These are phyloP conservation scores for Lydus trimaculatus DNA, from an alignment of 2,888 invertebrate species.

Conservation along the genomic window DNA sequence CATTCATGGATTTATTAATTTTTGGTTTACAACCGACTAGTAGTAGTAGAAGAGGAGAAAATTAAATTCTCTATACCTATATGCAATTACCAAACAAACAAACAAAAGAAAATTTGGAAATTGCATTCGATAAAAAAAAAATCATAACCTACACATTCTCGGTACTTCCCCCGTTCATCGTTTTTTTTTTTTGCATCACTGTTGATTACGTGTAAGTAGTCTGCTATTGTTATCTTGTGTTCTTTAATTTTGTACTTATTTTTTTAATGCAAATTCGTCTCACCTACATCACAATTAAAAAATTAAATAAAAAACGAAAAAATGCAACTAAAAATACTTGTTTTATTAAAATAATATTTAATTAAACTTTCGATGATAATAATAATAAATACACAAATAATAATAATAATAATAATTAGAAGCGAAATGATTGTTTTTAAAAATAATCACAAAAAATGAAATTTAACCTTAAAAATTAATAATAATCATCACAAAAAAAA, in stretches of 20 bases:
- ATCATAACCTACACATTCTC: too few species aligned
- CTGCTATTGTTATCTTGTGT: too few species aligned
- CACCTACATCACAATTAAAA: constrained; percentile 44
- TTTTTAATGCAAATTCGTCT: constrained; percentile 27
- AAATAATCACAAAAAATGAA: constrained; percentile 35
- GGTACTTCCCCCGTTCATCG: too few species aligned
- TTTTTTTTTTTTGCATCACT: too few species aligned
- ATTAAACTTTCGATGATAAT: constrained; percentile 21
- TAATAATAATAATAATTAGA: not conserved
- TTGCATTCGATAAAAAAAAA: too few species aligned
- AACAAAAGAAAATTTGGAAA: too few species aligned
- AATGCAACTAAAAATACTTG: constrained; percentile 41
- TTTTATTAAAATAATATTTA: constrained; percentile 42
- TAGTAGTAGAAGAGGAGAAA: not conserved
- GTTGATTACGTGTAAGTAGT: too few species aligned
- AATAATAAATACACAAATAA: not conserved
- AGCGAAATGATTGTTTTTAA: constrained; percentile 13
- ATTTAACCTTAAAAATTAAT: constrained; percentile 26
- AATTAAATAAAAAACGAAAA: constrained; percentile 33
- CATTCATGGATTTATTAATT: not conserved
- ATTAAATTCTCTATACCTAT: not conserved
- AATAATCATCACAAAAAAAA: constrained; percentile 1
- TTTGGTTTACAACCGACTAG: not conserved
- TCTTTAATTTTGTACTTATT: too few species aligned
- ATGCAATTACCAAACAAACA: too few species aligned